Evolutionary conservation across 1,140 invertebrate species (phyloP), one percentile per base, ranked within the genome.

Genomic region (Pseudobourletiella spinata): DNA sequence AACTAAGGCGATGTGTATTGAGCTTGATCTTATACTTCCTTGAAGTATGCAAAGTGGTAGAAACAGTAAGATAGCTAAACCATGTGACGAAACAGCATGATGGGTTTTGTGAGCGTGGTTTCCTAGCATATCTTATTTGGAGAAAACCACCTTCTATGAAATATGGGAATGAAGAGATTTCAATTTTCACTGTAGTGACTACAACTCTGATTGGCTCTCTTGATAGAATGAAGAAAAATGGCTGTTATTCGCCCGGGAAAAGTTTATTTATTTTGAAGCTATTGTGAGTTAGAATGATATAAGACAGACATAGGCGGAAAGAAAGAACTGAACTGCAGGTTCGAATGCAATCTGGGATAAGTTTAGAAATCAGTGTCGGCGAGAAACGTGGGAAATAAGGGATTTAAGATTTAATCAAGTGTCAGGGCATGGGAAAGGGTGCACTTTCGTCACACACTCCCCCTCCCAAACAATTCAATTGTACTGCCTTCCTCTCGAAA

Each of bases 331-430:
- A 30, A 59, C 48, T 43, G 30, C 44, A 29, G 56, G 26, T 57
- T 43, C 11, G 28, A 59, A 52, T 60, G 26, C 59, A 52, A 60
- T 60, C 59, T 52, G 14, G 46, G 59, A 61, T 61, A 61, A 59
- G 56, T 61, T 61, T 51, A 46, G 59, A 61, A 61, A 55, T 61
- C 59, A 42, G 52, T 46, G 32, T 39, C n/a, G n/a, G 51, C 4
- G 14, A 55, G 29, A 29, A 50, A 60, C 50, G 59, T 55, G 52
- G 59, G 59, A 46, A 61, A 55, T 26, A 42, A 61, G 39, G 56
- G 59, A 61, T 61, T 55, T 61, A 61, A 61, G 59, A 61, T 61
- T 61, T 61, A 61, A 61, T 61, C 59, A 61, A 55, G 35, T 61
- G 59, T 61, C 59, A 55, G 44, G 50, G 16, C 42, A 55, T 52